Conservation (phyloP, 2,113 vertebrate species). For the Prinia subflava region DNA sequence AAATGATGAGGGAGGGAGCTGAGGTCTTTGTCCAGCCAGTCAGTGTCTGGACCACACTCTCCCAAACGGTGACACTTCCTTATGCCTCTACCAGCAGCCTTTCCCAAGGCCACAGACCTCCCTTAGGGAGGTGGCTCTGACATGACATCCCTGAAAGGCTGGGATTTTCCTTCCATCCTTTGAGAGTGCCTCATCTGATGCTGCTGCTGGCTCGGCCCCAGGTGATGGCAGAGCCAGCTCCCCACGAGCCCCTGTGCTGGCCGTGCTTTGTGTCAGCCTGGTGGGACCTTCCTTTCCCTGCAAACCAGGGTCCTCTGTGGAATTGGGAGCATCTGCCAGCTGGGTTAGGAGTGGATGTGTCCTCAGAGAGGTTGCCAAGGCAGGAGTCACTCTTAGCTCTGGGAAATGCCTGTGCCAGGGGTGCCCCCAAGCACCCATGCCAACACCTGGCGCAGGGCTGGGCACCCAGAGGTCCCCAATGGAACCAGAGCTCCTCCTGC, state of each 20-base stretch:
- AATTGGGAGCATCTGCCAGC: neutral
- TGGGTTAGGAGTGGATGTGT: neutral
- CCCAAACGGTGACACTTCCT: neutral
- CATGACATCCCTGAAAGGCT: neutral
- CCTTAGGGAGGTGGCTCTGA: neutral
- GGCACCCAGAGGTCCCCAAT: rapidly evolving
- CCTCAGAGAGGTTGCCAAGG: neutral
- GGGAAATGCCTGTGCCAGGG: neutral
- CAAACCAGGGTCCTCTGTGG: neutral
- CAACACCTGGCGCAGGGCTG: neutral
- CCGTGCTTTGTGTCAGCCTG: neutral
- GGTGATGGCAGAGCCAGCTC: neutral
- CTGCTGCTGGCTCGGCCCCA: neutral
- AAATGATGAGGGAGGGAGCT: neutral
- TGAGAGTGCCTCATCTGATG: neutral
- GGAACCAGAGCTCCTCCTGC: neutral
- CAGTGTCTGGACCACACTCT: neutral
- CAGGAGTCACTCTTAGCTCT: neutral
- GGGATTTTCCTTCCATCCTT: neutral
- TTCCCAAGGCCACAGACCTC: neutral
- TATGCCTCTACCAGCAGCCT: neutral
- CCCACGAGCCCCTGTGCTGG: rapidly evolving
- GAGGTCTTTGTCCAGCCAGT: neutral
- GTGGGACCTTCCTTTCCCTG: neutral
- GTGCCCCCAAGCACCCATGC: neutral